Conservation (phyloP, 2,888 invertebrate species). For the Cheilosia scutellata region DNA sequence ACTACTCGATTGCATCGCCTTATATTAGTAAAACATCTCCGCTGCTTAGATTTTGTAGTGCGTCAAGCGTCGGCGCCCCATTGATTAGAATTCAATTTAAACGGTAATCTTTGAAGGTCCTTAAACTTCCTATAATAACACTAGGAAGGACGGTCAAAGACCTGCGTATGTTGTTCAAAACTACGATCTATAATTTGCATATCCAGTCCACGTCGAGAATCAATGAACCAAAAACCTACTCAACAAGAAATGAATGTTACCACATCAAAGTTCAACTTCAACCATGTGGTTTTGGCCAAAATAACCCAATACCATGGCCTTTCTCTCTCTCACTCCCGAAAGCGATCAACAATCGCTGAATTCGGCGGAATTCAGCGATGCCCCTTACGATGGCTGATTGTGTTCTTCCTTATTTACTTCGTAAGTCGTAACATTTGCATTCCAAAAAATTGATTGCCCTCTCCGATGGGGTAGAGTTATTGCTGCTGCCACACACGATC, state of each 20-base stretch:
- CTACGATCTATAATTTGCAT: slow-evolving; percentile 28
- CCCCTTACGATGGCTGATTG: slow-evolving; percentile 27
- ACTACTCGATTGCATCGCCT: slow-evolving; percentile 27
- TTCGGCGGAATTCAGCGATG: slow-evolving; percentile 9
- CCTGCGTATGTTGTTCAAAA: slow-evolving; percentile 21
- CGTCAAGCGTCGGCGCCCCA: slow-evolving; percentile 8
- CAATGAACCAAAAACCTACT: slow-evolving; percentile 53
- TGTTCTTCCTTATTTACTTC: slow-evolving; percentile 72
- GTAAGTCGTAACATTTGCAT: slow-evolving; percentile 60
- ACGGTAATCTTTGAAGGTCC: slow-evolving; percentile 54
- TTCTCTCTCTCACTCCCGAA: slow-evolving; percentile 46
- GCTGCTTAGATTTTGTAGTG: not conserved
- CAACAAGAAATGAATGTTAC: slow-evolving; percentile 37
- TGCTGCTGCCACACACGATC: slow-evolving; percentile 34
- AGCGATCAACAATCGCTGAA: slow-evolving; percentile 41
- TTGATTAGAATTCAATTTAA: slow-evolving; percentile 58
- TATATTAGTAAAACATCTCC: slow-evolving; percentile 27
- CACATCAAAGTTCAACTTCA: slow-evolving; percentile 57
- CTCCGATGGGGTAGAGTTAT: slow-evolving; percentile 32
- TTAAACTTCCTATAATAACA: slow-evolving; percentile 52
- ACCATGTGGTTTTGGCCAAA: slow-evolving; percentile 43
- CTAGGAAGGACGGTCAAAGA: slow-evolving; percentile 69
- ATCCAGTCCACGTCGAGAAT: slow-evolving; percentile 38
- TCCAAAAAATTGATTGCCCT: slow-evolving; percentile 62
- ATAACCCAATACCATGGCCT: slow-evolving; percentile 35